These are phyloP conservation scores for Siderastrea siderea DNA, from an alignment of 92 coral and sea anemone genomes.

Conservation along the genomic window DNA sequence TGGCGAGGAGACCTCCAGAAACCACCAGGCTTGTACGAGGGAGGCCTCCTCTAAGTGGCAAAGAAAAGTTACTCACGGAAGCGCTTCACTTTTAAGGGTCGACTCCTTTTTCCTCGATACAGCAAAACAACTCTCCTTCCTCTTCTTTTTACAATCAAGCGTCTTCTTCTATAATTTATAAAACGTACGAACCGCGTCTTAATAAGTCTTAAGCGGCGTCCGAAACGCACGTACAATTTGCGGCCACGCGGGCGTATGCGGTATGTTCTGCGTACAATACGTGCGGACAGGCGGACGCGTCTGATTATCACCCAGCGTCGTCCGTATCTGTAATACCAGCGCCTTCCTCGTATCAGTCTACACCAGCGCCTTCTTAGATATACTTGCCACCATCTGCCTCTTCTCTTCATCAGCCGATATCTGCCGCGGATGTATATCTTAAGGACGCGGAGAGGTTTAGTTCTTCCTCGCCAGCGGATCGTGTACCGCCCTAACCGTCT, in stretches of 20 bases:
- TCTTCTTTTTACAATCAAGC: not conserved
- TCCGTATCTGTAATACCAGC: conserved; percentile 3
- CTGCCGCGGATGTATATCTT: conserved; percentile 8
- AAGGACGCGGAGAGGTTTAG: not conserved
- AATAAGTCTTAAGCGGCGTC: conserved; percentile 4
- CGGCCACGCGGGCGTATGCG: conserved; percentile 14
- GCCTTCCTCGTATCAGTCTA: conserved; percentile 11
- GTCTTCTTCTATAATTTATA: not conserved
- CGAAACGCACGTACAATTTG: conserved; percentile 6
- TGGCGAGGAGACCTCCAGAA: no score
- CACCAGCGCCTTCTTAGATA: not conserved
- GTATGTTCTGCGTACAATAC: conserved; percentile 13
- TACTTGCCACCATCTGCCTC: not conserved
- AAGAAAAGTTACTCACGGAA: conserved; percentile 6
- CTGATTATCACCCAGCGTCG: not conserved
- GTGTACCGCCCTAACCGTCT: not conserved
- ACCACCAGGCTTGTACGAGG: no score
- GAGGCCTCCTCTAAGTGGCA: no score
- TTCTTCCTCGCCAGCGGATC: not conserved
- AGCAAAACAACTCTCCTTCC: not conserved
- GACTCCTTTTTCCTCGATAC: not conserved
- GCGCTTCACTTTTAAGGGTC: not conserved
- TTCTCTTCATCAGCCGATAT: not conserved
- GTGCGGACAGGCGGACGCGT: conserved; percentile 12
- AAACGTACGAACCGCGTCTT: not conserved